Base-by-base conservation (phyloP, 2,888 invertebrate species). In the Fragum whitleyi region DNA sequence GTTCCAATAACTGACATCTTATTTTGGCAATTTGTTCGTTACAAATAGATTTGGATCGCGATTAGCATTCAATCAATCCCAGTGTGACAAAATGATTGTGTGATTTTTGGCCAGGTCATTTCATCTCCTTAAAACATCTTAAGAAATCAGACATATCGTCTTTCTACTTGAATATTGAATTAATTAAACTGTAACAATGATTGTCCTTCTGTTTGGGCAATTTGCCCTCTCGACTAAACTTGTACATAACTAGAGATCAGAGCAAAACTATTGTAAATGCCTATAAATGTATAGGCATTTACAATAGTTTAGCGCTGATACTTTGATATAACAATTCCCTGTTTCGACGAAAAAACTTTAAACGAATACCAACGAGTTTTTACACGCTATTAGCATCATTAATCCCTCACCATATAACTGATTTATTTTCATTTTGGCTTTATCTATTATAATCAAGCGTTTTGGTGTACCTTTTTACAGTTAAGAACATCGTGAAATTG, bases 91-190 rank as follows among this genome's bases (percentile, higher is more conserved):
- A 3, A 47, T n/a, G 19, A 19, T 47, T 47, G 47, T 39, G n/a
- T 57, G 26, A 11, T 26, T 26, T 57, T 57, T 57, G 57, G 57
- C 57, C 23, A 21, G 57, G 57, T 57, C 57, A 57, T 26, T 57
- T 57, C 57, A 57, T 21, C 57, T 26, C 26, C 26, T 57, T 21
- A 6, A 21, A 26, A 21, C 26, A 26, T 21, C 26, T 26, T 26
- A 57, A 57, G 28, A 57, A 19, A 57, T 57, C 57, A 57, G n/a
- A 57, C 57, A 7, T 57, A 23, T 57, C 57, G 26, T 57, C 14
- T 57, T 57, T 57, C 57, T 26, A 47, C 47, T 47, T 14, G 7
- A 47, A 5, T 47, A 47, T 47, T 47, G 47, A 19, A 47, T 47
- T 47, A 47, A 47, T 47, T 47, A 47, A 47, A 47, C 19, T 47